Conservation (phyloP, 2,888 invertebrate species). For the Limnephilus lunatus region DNA sequence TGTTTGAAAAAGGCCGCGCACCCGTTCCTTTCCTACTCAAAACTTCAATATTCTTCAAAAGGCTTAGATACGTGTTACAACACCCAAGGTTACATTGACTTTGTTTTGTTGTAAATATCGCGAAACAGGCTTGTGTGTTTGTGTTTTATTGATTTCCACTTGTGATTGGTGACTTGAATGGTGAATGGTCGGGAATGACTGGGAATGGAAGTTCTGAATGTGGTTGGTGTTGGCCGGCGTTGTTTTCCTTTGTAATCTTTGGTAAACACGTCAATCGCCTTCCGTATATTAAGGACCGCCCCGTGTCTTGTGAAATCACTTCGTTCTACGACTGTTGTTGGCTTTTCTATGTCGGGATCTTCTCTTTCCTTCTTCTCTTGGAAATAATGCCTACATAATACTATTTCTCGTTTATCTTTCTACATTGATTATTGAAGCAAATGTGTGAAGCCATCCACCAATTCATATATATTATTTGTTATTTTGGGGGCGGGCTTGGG, state of each 20-base stretch:
- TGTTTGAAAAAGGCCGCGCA: too few relatives aligned
- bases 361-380: too few relatives aligned
- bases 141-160: constrained; percentile 29
- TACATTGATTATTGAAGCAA: too few relatives aligned
- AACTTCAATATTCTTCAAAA: neutral
- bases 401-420: too few relatives aligned
- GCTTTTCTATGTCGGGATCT: too few relatives aligned
- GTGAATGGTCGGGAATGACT: neutral
- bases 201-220: too few relatives aligned
- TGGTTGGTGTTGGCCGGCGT: neutral
- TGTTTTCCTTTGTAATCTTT: constrained; percentile 10
- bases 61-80: neutral
- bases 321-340: too few relatives aligned
- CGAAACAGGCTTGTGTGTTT: neutral
- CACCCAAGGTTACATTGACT: neutral
- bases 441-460: too few relatives aligned
- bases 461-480: too few relatives aligned
- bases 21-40: neutral
- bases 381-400: too few relatives aligned
- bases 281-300: neutral
- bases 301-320: too few relatives aligned
- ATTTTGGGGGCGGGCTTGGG: too few relatives aligned
- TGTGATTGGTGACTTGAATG: neutral
- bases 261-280: neutral
- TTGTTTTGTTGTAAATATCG: neutral